phyloP scores from a whole-genome alignment of 2,888 invertebrate genomes.

The Coleophora deauratella region DNA sequence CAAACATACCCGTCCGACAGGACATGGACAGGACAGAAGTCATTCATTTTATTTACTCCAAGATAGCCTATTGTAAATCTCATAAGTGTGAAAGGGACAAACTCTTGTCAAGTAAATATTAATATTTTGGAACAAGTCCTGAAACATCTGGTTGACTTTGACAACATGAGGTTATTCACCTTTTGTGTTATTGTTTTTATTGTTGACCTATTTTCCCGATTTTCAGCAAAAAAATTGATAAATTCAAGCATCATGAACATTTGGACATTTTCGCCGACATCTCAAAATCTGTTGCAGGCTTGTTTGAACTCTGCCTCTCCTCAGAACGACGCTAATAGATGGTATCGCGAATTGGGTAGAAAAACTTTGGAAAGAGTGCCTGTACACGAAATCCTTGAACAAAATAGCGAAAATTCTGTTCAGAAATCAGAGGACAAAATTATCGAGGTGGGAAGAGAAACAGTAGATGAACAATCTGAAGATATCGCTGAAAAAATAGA shows the following conservation, averaged over 20 bases:
- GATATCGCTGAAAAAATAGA: slow-evolving; percentile 16
- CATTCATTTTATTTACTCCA: too few relatives aligned
- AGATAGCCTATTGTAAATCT: too few relatives aligned
- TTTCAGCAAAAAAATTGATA: too few relatives aligned
- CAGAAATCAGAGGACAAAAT: neutral
- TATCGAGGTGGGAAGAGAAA: slow-evolving; percentile 6
- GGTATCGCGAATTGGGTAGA: slow-evolving; percentile 29
- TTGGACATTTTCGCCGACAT: slow-evolving; percentile 36
- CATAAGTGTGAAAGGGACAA: too few relatives aligned
- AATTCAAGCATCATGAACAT: slow-evolving; percentile 25
- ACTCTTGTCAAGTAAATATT: too few relatives aligned
- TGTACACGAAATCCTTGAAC: slow-evolving; percentile 3
- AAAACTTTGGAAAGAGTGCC: slow-evolving; percentile 7
- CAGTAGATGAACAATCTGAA: slow-evolving; percentile 7
- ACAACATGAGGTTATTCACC: too few relatives aligned
- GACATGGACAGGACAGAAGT: too few relatives aligned
- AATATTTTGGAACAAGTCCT: too few relatives aligned
- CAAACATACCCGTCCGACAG: too few relatives aligned
- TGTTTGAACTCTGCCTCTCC: slow-evolving; percentile 25
- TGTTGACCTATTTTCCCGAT: too few relatives aligned
- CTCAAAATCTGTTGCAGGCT: slow-evolving; percentile 21
- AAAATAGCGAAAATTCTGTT: slow-evolving; percentile 6
- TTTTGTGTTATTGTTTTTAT: too few relatives aligned
- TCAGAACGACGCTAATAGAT: slow-evolving; percentile 30
- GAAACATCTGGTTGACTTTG: too few relatives aligned